phyloP scores from a whole-genome alignment of 2,113 vertebrate species.

The Nesogale talazaci region DNA sequence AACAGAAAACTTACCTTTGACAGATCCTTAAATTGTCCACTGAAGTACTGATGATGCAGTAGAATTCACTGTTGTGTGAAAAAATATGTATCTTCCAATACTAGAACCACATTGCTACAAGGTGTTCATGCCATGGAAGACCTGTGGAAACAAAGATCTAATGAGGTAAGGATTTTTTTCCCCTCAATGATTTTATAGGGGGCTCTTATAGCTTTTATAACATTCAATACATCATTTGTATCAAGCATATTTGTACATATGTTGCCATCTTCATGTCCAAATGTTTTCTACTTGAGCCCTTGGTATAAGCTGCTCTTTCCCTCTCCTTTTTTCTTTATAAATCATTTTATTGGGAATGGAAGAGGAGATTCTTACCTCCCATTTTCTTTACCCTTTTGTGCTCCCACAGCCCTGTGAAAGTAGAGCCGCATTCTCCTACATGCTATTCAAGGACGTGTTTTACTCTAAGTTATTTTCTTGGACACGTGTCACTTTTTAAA shows the following conservation, averaged over 20 bases:
- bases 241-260: too few relatives aligned
- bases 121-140: not conserved
- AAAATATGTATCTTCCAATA: not conserved
- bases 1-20: not conserved
- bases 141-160: not conserved
- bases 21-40: too few relatives aligned
- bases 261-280: too few relatives aligned
- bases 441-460: conserved; percentile 33
- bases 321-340: too few relatives aligned
- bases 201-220: too few relatives aligned
- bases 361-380: not conserved
- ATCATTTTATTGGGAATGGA: too few relatives aligned
- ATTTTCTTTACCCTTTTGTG: not conserved
- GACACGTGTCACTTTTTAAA: not conserved
- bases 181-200: too few relatives aligned
- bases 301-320: too few relatives aligned
- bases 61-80: not conserved
- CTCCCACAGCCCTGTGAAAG: not conserved
- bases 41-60: not conserved
- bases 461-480: conserved; percentile 43
- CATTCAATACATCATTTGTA: too few relatives aligned
- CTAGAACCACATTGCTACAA: not conserved
- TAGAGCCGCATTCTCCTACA: not conserved
- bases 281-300: too few relatives aligned
- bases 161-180: too few relatives aligned